Evolutionary conservation across 2,113 vertebrate genomes (phyloP), one percentile per base, ranked within the genome.

Genomic region (Phylloscopus whistleri): DNA sequence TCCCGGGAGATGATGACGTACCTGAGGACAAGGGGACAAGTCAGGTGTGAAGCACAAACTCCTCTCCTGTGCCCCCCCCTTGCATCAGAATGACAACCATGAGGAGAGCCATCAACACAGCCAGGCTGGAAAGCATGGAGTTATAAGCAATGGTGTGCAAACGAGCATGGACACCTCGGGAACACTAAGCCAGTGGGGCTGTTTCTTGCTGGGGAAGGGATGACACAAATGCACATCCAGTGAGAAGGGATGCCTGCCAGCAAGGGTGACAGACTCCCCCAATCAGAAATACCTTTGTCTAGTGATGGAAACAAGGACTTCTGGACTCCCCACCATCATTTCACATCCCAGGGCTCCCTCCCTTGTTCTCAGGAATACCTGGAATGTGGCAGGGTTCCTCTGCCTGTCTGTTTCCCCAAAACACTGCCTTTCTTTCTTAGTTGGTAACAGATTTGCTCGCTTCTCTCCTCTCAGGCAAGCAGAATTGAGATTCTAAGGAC

Each of bases 1-100:
- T 99, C 99, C 11, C 98, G 97, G 7, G 99, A 99, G 82, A 98
- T 99, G 84, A 98, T 97, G 89, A 99, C 98, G 2, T 99, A 99
- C 98, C 99, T 99, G 97, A 89, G 75, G 79, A 73, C 0, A 8
- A 97, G 90, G 93, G 17, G 77, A 96, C 24, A 93, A 86, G 73
- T 76, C 49, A 87, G 30, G 23, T 2, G 5, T 97, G 82, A 97
- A 73, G 88, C 46, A 89, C 69, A 62, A 68, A 76, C 14, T 58
- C 81, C 66, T 77, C 53, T 88, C 37, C 60, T 53, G n/a, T 21
- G 68, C 6, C 31, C 31, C 4, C 4, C 8, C 23, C 35, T 66
- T 37, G 55, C 44, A 63, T 22, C 73, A 94, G 60, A 82, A 86
- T 22, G 41, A 92, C 52, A 87, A 83, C 28, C 59, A 82, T 4